phyloP scores from a whole-genome alignment of 2,797 vertebrate genomes.

The Picus viridis region DNA sequence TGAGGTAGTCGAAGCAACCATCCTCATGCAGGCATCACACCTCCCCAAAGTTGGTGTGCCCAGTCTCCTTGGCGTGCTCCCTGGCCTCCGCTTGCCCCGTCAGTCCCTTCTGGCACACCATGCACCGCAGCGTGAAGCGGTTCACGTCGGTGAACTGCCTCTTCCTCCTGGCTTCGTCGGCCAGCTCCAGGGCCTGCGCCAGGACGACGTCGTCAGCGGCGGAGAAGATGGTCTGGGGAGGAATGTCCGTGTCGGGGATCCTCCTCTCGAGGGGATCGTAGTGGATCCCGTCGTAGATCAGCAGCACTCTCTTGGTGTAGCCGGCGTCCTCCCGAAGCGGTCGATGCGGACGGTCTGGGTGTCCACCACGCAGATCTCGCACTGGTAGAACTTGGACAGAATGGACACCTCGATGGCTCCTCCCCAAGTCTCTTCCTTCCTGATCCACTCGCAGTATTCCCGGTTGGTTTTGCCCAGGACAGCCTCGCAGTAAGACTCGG shows the following conservation, averaged over 20 bases:
- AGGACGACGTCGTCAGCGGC: constrained; percentile 90
- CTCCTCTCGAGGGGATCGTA: constrained; percentile 93
- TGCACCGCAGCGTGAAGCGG: constrained; percentile 92
- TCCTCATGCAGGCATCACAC: constrained; percentile 81
- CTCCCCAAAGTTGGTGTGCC: constrained; percentile 97
- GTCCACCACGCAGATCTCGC: constrained; percentile 98
- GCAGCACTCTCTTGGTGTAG: constrained; percentile 90
- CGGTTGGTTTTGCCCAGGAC: constrained; percentile 93
- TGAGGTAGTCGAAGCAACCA: constrained; percentile 78
- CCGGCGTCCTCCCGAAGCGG: constrained; percentile 96
- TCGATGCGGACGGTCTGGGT: constrained; percentile 97
- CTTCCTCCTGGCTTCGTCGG: constrained; percentile 92
- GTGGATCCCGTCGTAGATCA: constrained; percentile 98
- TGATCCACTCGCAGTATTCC: constrained; percentile 95
- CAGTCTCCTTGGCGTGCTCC: constrained; percentile 96
- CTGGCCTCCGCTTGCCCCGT: constrained; percentile 96
- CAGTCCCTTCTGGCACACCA: constrained; percentile 95
- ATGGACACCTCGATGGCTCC: constrained; percentile 98
- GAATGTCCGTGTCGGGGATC: constrained; percentile 81
- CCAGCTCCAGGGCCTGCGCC: constrained; percentile 93
- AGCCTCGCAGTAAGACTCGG: constrained; percentile 89
- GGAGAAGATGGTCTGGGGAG: constrained; percentile 94
- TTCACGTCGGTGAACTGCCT: constrained; percentile 96
- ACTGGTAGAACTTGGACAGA: constrained; percentile 95
- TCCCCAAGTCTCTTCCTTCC: constrained; percentile 94